Conservation (phyloP, 1,140 invertebrate genomes). For the Euschistus heros region DNA sequence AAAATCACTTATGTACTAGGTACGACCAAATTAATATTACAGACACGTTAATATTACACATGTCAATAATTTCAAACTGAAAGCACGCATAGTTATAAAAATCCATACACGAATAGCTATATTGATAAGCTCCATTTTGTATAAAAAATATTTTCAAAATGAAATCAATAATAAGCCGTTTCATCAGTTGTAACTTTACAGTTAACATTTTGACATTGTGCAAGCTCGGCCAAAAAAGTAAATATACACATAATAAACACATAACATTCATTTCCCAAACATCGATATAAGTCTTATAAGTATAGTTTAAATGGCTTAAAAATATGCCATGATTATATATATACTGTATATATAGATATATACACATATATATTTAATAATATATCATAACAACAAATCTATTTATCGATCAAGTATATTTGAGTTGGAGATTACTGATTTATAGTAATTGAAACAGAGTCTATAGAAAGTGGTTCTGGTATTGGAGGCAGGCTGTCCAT, state of each 20-base stretch:
- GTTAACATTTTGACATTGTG: background rate
- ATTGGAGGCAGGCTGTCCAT: slow-evolving; percentile 17
- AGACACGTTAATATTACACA: background rate
- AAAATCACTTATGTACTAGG: too few relatives aligned
- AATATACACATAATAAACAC: slow-evolving; percentile 4
- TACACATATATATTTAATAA: background rate
- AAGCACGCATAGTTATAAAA: slow-evolving; percentile 5
- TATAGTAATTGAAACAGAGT: slow-evolving; percentile 15
- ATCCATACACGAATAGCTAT: background rate
- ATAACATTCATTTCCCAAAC: slow-evolving; percentile 13
- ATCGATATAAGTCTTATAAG: slow-evolving; percentile 9
- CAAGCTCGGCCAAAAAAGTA: slow-evolving; percentile 10
- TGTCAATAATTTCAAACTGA: slow-evolving; percentile 7
- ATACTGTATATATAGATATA: background rate
- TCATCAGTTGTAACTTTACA: background rate
- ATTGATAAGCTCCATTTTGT: background rate
- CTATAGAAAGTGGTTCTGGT: slow-evolving; percentile 16
- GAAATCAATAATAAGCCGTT: background rate
- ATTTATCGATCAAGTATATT: slow-evolving; percentile 1
- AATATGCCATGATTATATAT: background rate
- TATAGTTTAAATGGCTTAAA: slow-evolving; percentile 2
- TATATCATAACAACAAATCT: background rate
- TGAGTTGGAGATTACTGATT: slow-evolving; percentile 3
- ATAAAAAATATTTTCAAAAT: slow-evolving; percentile 4
- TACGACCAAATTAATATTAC: too few relatives aligned